A percentile compares a stretch with the other conserved stretches of the same genome.
Evolutionary conservation across 2,113 vertebrate species (phyloP).

Genomic region (Equus przewalskii): DNA sequence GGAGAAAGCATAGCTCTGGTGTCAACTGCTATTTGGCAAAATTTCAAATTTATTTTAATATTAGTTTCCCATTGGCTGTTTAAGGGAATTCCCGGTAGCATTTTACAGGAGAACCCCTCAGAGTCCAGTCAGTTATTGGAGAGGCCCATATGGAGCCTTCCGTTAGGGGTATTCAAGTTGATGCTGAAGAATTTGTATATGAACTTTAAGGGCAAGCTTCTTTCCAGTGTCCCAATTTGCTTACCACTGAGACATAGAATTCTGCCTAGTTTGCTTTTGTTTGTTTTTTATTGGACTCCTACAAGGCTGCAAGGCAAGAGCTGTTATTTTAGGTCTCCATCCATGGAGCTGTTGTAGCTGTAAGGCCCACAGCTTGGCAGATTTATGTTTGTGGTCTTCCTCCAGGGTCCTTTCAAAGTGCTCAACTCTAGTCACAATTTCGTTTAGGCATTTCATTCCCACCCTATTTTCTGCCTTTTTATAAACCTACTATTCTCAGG

Average conservation of each 20-base stretch:
- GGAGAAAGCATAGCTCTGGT: not conserved
- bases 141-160: not conserved
- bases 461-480: too few species aligned
- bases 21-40: not conserved
- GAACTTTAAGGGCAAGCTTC: too few species aligned
- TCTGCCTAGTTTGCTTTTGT: not conserved
- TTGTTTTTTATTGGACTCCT: not conserved
- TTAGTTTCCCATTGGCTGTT: not conserved
- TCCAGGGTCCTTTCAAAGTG: too few species aligned
- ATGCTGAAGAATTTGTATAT: not conserved
- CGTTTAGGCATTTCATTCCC: too few species aligned
- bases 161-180: not conserved
- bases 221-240: not conserved
- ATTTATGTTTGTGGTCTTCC: too few species aligned
- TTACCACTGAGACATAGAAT: not conserved
- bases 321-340: not conserved
- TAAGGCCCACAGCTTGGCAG: not conserved
- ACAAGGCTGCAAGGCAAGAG: not conserved
- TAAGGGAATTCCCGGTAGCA: not conserved
- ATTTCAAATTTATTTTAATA: not conserved
- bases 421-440: too few species aligned
- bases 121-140: not conserved
- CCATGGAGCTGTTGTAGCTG: not conserved
- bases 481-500: too few species aligned
- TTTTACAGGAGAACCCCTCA: not conserved